Base-by-base conservation (phyloP, 1,140 invertebrate genomes). In the Ceratina calcarata region DNA sequence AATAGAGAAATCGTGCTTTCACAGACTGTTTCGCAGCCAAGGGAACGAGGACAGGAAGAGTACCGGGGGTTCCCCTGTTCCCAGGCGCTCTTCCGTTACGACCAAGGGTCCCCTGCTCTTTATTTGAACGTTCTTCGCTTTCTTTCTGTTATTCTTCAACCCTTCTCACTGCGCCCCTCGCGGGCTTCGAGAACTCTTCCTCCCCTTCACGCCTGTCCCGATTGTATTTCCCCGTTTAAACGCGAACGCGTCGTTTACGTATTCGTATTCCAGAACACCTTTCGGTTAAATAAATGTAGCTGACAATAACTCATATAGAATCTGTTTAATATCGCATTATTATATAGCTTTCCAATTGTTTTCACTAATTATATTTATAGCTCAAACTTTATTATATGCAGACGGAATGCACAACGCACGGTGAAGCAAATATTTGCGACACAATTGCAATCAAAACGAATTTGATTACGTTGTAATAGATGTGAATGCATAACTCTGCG, bases 1-100 rank as follows among this genome's bases (percentile, higher is more conserved):
- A 87, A 88, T 84, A 82, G 81, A 82, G 76, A 87, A 87, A 75
- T 84, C 71, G 65, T 83, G 75, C 69, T 85, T 73, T 79, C 72
- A 75, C 68, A 85, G 78, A 85, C 55, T 80, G 78, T 83, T 84
- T 80, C 70, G 53, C 69, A 72, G 45, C n/a, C 24, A 60, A 78
- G 51, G 60, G 67, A 77, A 67, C 62, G 32, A 71, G 49, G 58
- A 74, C 27, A 37, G 64, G 57, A 45, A 22, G 53, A 18, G 12
- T 3, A 13, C 57, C 57, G 12, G 7, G n/a, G 7, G 16, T 15
- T 18, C 20, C 51, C 45, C 65, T 32, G 66, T 69, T 55, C 60
- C 65, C 27, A 16, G 27, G 15, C n/a, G 45, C 22, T 62, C 67
- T 71, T 51, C 24, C 51, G 57, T 55, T 55, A 61, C 58, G 8